A percentile compares a stretch with the other conserved stretches of the same genome.
These are phyloP conservation scores for Trinorchestia longiramus DNA, from an alignment of 1,140 invertebrate genomes.

Conservation along the genomic window DNA sequence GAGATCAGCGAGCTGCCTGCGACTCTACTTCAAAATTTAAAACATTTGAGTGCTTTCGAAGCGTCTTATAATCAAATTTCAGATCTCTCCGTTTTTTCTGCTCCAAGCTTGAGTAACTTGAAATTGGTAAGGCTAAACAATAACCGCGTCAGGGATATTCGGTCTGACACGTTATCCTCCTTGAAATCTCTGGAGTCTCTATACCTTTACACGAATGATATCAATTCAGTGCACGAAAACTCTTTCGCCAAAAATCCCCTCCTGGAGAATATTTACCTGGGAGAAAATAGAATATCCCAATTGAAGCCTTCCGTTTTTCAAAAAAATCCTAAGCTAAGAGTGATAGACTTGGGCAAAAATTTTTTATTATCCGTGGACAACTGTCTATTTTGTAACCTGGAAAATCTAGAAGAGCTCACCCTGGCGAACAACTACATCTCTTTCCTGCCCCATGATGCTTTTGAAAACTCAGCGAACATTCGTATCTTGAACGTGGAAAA, in stretches of 20 bases:
- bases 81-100: slow-evolving; percentile 67
- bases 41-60: slow-evolving; percentile 79
- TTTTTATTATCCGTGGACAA: slow-evolving; percentile 80
- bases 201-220: slow-evolving; percentile 69
- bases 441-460: slow-evolving; percentile 84
- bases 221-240: slow-evolving; percentile 67
- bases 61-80: slow-evolving; percentile 87
- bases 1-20: slow-evolving; percentile 82
- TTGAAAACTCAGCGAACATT: slow-evolving; percentile 81
- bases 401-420: slow-evolving; percentile 83
- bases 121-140: slow-evolving; percentile 68
- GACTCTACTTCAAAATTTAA: slow-evolving; percentile 80
- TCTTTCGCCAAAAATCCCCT: slow-evolving; percentile 68
- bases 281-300: slow-evolving; percentile 67
- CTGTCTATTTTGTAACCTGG: slow-evolving; percentile 83
- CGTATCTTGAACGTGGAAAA: slow-evolving; percentile 88
- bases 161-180: slow-evolving; percentile 68
- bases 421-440: slow-evolving; percentile 92
- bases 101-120: slow-evolving; percentile 67
- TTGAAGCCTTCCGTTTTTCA: slow-evolving; percentile 66
- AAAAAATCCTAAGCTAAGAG: slow-evolving; percentile 67
- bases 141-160: slow-evolving; percentile 68
- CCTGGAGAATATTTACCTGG: slow-evolving; percentile 69
- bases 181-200: slow-evolving; percentile 69
- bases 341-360: slow-evolving; percentile 70